These are phyloP conservation scores for Phataginus tetradactyla DNA, from an alignment of 2,797 vertebrate species.

Conservation along the genomic window DNA sequence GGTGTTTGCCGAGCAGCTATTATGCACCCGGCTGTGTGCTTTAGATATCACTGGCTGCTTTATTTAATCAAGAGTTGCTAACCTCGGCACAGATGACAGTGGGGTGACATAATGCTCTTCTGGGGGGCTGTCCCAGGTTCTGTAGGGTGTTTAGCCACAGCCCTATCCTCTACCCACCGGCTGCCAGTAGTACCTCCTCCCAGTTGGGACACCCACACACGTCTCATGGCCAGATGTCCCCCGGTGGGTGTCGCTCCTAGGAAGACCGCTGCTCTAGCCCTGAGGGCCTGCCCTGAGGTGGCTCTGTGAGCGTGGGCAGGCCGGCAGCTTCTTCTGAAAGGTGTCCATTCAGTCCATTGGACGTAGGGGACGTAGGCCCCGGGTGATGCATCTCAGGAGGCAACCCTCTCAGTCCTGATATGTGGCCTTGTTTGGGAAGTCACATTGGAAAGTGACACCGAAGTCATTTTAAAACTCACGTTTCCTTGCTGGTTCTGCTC, in stretches of 20 bases:
- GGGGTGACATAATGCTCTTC: not conserved
- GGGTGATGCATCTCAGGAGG: accelerated
- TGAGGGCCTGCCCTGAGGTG: not conserved
- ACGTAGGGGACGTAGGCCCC: accelerated
- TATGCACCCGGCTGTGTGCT: accelerated
- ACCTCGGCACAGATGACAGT: accelerated
- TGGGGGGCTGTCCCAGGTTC: not conserved
- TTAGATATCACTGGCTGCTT: accelerated
- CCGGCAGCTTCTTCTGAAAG: not conserved
- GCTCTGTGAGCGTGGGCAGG: not conserved
- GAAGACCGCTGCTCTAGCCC: not conserved
- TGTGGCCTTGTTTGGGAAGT: not conserved
- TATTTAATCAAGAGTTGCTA: accelerated
- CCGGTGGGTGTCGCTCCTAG: not conserved
- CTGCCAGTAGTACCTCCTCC: not conserved
- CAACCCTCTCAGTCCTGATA: accelerated
- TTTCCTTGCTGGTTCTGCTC: not conserved
- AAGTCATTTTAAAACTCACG: not conserved
- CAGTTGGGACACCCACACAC: not conserved
- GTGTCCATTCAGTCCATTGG: accelerated
- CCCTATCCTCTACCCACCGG: accelerated
- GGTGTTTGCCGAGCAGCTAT: accelerated
- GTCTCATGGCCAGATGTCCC: not conserved
- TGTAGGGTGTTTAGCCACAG: accelerated
- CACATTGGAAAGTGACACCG: not conserved